A percentile compares a stretch with the other conserved stretches of the same genome.
Evolutionary conservation across 2,888 invertebrate species (phyloP).

Genomic region (Eupithecia insigniata): DNA sequence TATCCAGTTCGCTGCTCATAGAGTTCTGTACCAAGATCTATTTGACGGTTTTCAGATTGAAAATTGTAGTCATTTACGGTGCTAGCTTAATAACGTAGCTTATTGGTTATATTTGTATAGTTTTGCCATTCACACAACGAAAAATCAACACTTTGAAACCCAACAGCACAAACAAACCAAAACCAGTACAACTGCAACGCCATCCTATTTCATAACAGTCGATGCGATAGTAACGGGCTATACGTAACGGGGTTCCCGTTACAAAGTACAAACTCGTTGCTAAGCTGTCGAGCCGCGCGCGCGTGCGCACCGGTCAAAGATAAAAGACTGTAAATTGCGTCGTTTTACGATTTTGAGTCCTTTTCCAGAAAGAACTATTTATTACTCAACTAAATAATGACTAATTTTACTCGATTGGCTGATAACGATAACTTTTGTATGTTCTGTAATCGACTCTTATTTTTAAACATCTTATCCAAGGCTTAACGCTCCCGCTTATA

Average conservation of each 20-base stretch:
- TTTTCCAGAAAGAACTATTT: not conserved
- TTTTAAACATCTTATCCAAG: conserved; percentile 1
- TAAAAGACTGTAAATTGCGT: not conserved
- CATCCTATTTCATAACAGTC: conserved; percentile 37
- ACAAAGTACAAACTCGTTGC: conserved; percentile 13
- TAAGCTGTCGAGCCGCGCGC: conserved; percentile 26
- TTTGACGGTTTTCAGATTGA: not conserved
- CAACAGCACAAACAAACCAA: not conserved
- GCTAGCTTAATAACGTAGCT: not conserved
- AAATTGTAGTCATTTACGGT: not conserved
- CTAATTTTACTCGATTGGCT: not conserved
- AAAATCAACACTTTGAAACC: not conserved
- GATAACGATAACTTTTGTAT: not conserved
- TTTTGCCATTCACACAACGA: not conserved
- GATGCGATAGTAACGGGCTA: conserved; percentile 23
- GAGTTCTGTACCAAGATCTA: not conserved
- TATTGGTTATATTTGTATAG: not conserved
- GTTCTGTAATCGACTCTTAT: not conserved
- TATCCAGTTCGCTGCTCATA: not conserved
- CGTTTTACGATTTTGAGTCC: not conserved
- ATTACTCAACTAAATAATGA: not conserved
- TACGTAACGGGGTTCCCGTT: conserved; percentile 30
- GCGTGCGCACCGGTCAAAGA: conserved; percentile 13
- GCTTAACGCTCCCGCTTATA: not conserved
- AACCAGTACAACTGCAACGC: not conserved